These are phyloP conservation scores for Anas bernieri DNA, from an alignment of 2,797 vertebrate genomes.

Conservation along the genomic window DNA sequence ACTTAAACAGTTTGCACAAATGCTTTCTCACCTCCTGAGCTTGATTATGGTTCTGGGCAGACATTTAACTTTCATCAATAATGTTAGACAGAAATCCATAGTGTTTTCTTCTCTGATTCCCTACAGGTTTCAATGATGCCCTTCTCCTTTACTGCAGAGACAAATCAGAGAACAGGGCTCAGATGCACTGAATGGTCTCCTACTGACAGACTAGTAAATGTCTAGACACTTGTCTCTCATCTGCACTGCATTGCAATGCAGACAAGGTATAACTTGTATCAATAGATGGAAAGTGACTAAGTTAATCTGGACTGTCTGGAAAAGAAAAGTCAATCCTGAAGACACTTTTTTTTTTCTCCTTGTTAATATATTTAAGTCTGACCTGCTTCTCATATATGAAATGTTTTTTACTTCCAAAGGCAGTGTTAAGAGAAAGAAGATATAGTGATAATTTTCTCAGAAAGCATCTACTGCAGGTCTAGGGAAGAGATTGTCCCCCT, in stretches of 20 bases:
- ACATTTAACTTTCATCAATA: conserved; percentile 63
- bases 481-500: no score
- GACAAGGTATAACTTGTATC: not conserved
- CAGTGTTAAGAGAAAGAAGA: not conserved
- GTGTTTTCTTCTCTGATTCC: conserved; percentile 61
- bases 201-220: conserved; percentile 21
- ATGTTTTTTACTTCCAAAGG: conserved; percentile 1
- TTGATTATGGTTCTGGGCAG: conserved; percentile 45
- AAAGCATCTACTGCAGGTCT: not conserved
- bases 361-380: not conserved
- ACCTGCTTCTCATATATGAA: not conserved
- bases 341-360: not conserved
- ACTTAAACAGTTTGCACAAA: conserved; percentile 39
- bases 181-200: not conserved
- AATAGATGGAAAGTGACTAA: not conserved
- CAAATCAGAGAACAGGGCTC: conserved; percentile 39
- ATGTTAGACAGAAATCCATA: conserved; percentile 50
- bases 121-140: conserved; percentile 48
- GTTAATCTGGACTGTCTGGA: not conserved
- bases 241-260: not conserved
- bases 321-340: not conserved
- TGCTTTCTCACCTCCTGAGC: not conserved
- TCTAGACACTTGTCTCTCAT: not conserved
- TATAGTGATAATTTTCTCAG: not conserved
- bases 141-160: conserved; percentile 35